These are phyloP conservation scores for Mellilla xanthometata DNA, from an alignment of 2,888 invertebrate species.

Conservation along the genomic window DNA sequence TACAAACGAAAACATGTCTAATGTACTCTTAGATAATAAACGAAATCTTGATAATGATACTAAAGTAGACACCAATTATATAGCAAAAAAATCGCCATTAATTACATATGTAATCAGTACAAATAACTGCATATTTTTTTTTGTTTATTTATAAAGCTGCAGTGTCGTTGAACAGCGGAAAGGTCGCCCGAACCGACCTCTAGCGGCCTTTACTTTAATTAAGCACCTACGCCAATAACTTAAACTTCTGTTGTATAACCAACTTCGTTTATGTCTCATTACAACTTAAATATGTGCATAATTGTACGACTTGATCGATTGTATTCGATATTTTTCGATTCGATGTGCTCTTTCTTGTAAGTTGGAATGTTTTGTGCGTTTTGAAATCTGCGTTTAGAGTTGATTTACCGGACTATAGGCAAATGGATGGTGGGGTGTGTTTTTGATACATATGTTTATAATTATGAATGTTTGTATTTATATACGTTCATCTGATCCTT, in stretches of 20 bases:
- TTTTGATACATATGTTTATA: no score
- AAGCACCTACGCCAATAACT: slow-evolving; percentile 35
- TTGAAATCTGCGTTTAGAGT: no score
- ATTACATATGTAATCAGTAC: no score
- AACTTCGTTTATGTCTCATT: slow-evolving; percentile 32
- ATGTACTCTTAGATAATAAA: no score
- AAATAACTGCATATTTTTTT: background rate
- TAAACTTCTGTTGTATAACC: slow-evolving; percentile 28
- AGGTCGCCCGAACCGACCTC: slow-evolving; percentile 37
- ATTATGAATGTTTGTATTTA: no score
- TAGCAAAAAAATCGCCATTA: no score
- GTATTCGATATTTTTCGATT: slow-evolving; percentile 16
- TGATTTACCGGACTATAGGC: no score
- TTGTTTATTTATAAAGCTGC: slow-evolving; percentile 8
- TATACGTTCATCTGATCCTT: no score
- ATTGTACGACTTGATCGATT: slow-evolving; percentile 24
- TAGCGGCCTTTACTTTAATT: slow-evolving; percentile 33
- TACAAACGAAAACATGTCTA: no score
- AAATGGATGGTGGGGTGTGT: no score
- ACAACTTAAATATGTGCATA: slow-evolving; percentile 28
- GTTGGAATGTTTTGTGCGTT: background rate
- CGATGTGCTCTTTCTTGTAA: slow-evolving; percentile 11
- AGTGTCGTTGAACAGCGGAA: slow-evolving; percentile 32
- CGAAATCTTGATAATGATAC: no score
- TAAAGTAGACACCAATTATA: no score